phyloP scores from a whole-genome alignment of 2,113 vertebrate species.

The Daubentonia madagascariensis region DNA sequence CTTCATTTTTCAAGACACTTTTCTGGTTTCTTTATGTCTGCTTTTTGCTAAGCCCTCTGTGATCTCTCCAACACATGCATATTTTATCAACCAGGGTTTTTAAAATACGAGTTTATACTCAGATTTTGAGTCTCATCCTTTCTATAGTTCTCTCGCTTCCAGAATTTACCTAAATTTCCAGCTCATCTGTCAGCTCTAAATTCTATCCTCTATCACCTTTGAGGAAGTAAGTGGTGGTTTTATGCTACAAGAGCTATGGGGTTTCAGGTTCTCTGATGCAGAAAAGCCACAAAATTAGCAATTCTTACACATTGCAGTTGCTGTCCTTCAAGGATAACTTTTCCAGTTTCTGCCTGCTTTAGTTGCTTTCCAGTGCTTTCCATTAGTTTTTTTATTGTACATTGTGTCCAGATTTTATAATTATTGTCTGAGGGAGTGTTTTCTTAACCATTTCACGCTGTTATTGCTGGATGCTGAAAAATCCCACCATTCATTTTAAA shows the following conservation, averaged over 20 bases:
- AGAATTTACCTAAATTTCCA: not conserved
- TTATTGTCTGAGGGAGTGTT: not conserved
- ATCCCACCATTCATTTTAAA: not conserved
- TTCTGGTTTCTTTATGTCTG: not conserved
- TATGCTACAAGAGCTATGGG: not conserved
- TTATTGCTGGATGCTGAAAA: not conserved
- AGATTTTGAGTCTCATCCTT: slow-evolving; percentile 17
- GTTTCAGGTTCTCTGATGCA: not conserved
- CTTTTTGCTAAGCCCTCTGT: not conserved
- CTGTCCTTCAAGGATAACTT: not conserved
- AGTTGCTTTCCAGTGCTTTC: not conserved
- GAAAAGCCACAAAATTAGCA: not conserved
- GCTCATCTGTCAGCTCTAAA: not conserved
- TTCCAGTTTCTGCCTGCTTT: not conserved
- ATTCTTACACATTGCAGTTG: not conserved
- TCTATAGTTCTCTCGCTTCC: not conserved
- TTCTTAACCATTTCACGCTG: not conserved
- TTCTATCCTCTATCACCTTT: not conserved
- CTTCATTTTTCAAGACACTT: not conserved
- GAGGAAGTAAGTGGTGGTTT: not conserved
- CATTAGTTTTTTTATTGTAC: not conserved
- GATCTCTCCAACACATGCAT: not conserved
- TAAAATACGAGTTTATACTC: not conserved
- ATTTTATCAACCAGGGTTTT: not conserved
- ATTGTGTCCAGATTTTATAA: not conserved